Evolutionary conservation across 1,140 invertebrate genomes (phyloP).

Genomic region (Heliconius nattereri): DNA sequence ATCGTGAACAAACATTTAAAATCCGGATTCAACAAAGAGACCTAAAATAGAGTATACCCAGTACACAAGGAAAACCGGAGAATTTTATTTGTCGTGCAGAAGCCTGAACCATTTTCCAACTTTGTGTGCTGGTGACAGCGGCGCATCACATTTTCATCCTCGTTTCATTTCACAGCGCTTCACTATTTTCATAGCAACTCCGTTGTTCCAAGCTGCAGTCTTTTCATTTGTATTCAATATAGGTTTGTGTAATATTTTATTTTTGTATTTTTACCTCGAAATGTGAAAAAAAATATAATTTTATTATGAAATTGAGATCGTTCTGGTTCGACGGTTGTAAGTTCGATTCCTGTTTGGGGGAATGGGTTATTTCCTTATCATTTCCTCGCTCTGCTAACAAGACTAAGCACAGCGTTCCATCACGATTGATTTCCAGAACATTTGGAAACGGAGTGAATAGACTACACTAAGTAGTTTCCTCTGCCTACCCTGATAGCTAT

Average conservation of each 20-base stretch:
- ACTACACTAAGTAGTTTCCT: no score
- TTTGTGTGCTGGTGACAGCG: constrained; percentile 29
- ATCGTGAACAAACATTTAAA: neutral
- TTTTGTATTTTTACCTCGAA: neutral
- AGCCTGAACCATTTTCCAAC: constrained; percentile 24
- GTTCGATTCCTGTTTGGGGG: no score
- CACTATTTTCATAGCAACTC: constrained; percentile 28
- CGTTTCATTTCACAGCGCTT: constrained; percentile 22
- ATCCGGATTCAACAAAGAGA: neutral
- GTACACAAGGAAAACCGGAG: constrained; percentile 20
- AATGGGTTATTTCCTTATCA: no score
- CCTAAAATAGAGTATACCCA: neutral
- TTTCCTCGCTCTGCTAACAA: no score
- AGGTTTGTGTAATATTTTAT: neutral
- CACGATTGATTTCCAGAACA: no score
- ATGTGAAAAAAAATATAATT: no score
- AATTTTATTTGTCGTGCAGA: constrained; percentile 31
- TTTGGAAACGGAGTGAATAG: no score
- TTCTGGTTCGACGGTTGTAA: no score
- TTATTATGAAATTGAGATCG: no score
- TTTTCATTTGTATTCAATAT: constrained; percentile 12
- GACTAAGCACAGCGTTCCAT: no score
- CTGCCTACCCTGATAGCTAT: no score
- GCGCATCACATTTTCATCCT: constrained; percentile 26
- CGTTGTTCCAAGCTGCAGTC: constrained; percentile 12